These are phyloP conservation scores for Coryphaenoides rupestris DNA, from an alignment of 2,113 vertebrate genomes.

Conservation along the genomic window DNA sequence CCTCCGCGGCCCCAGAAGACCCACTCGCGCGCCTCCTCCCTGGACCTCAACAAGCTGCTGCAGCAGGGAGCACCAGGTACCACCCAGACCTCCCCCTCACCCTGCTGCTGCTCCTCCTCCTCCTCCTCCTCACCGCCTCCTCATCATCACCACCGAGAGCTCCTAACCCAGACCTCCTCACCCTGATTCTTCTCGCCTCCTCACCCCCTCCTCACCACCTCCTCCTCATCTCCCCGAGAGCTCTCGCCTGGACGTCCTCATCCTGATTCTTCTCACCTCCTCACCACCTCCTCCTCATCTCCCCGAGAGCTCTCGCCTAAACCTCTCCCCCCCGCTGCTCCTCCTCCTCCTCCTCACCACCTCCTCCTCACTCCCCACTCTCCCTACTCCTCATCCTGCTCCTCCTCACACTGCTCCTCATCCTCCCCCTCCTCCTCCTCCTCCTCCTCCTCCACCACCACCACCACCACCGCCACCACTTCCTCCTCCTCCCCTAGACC, in stretches of 20 bases:
- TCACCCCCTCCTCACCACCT: neutral
- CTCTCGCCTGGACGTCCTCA: too few relatives aligned
- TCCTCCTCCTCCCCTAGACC: neutral
- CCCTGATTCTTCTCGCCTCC: neutral
- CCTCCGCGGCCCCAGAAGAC: slow-evolving; percentile 93
- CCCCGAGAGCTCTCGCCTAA: neutral
- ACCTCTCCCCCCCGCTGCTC: neutral
- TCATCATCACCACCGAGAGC: too few relatives aligned
- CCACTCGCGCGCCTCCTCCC: slow-evolving; percentile 95
- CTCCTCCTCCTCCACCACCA: neutral
- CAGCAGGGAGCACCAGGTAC: slow-evolving; percentile 85
- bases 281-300: too few relatives aligned
- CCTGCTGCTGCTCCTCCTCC: neutral
- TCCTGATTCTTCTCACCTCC: too few relatives aligned
- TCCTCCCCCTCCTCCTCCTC: too few relatives aligned
- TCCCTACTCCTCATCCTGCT: too few relatives aligned
- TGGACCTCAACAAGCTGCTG: slow-evolving; percentile 96
- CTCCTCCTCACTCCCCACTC: neutral
- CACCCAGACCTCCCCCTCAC: neutral
- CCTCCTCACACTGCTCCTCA: neutral
- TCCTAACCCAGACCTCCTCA: too few relatives aligned
- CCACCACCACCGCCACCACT: too few relatives aligned
- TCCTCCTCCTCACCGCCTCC: neutral
- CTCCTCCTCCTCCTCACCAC: neutral
- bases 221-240: too few relatives aligned